Base-by-base conservation (phyloP, 2,113 vertebrate species). In the Corythornis madagascariensis region DNA sequence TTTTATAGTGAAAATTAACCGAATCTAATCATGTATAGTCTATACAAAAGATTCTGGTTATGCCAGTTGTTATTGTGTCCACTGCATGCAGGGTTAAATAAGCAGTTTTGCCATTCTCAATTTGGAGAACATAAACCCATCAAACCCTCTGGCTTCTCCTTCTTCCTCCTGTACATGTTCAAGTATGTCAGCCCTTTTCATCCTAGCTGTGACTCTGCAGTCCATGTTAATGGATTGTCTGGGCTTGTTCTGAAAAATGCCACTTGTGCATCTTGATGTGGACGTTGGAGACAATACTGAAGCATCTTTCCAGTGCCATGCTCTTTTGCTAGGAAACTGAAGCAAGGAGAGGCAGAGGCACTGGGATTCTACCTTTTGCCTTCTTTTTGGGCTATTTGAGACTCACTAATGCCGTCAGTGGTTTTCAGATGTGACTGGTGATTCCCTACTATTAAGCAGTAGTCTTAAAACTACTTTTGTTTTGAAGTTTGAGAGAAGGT, bases 31-130 rank as follows among this genome's bases (percentile, higher is more conserved):
- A 85, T 88, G 28, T 86, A 29, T 25, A 60, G 21, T 3, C 50
- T 63, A 11, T 56, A 70, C 29, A 87, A 92, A 91, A 79, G 18
- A 60, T 77, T 80, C 56, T 85, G n/a, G 73, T 88, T 86, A 21
- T 63, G 33, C n/a, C 33, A 45, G 14, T 79, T 76, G 63, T 59
- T 66, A 29, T 24, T 76, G 14, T 59, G 16, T 57, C 64, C 64
- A 16, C n/a, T 80, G 21, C 14, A 60, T 72, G 80, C 33, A 56
- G 21, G 43, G 76, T 92, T 77, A 73, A 90, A 90, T 66, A 55
- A 74, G 16, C 24, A 38, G 9, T 18, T 33, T 9, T 35, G 13
- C 24, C 13, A 3, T 76, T 85, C 43, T 83, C 35, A 38, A 0
- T 83, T 80, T 69, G 17, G 38, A 88, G 92, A 57, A 33, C 8